Conservation (phyloP, 2,888 invertebrate species). For the Ashinkailepas kermadecensis region DNA sequence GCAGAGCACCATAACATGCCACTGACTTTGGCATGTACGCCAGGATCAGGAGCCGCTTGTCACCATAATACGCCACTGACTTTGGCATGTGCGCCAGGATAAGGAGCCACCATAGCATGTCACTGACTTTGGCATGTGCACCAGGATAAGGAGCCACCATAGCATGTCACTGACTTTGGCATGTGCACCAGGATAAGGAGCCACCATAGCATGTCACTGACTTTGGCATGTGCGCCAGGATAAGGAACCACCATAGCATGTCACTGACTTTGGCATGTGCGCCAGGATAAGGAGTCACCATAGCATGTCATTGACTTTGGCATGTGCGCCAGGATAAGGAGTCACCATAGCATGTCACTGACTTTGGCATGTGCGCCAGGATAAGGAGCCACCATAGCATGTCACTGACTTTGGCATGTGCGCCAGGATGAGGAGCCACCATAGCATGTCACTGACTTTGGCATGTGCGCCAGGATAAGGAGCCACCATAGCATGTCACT, state of each 20-base stretch:
- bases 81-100: constrained; percentile 81
- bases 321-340: too few relatives aligned
- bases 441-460: constrained; percentile 47
- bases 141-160: constrained; percentile 67
- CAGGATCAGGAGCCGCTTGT: constrained; percentile 69
- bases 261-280: neutral
- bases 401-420: constrained; percentile 66
- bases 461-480: constrained; percentile 78
- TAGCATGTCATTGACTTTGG: too few relatives aligned
- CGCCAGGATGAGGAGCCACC: constrained; percentile 72
- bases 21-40: constrained; percentile 72
- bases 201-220: constrained; percentile 39
- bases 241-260: neutral
- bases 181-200: constrained; percentile 76
- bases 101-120: constrained; percentile 50
- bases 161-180: constrained; percentile 52
- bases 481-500: constrained; percentile 47
- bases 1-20: neutral
- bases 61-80: constrained; percentile 47
- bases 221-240: too few relatives aligned
- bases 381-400: too few relatives aligned
- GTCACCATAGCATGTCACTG: neutral
- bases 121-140: constrained; percentile 69
- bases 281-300: neutral
- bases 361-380: neutral